These are phyloP conservation scores for Zoroaster sp. DNA, from an alignment of 53 echinoderm and acorn worm species.

Conservation along the genomic window DNA sequence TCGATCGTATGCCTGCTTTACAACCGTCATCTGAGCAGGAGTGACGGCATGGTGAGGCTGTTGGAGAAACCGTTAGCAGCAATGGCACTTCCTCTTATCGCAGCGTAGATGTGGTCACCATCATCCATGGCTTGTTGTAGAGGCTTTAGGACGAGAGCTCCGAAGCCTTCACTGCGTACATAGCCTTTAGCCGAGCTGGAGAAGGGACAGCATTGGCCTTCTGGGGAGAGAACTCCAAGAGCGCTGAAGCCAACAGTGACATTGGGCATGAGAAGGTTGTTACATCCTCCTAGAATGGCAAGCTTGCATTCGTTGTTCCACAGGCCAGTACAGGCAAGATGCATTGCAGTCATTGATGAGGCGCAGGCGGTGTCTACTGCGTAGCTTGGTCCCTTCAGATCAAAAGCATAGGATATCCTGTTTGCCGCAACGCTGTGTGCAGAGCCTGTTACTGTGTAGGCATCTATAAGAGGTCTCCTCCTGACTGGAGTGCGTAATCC, in stretches of 20 bases:
- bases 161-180: constrained; percentile 90
- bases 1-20: constrained; percentile 75
- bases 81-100: constrained; percentile 73
- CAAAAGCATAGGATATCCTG: constrained; percentile 83
- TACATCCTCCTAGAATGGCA: constrained; percentile 71
- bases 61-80: constrained; percentile 72
- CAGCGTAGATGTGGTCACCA: constrained; percentile 86
- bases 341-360: constrained; percentile 81
- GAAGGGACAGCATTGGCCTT: constrained; percentile 86
- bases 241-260: constrained; percentile 82
- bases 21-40: constrained; percentile 65
- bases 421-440: constrained; percentile 80
- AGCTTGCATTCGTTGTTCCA: constrained; percentile 78
- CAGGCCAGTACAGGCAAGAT: constrained; percentile 80
- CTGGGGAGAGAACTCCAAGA: constrained; percentile 79
- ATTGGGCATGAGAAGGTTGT: constrained; percentile 73
- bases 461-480: constrained; percentile 68
- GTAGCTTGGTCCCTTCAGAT: constrained; percentile 77
- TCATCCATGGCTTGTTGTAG: constrained; percentile 66
- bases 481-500: constrained; percentile 72
- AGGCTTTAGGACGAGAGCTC: constrained; percentile 82
- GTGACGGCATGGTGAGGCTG: constrained; percentile 85
- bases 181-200: constrained; percentile 88
- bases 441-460: constrained; percentile 83
- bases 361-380: constrained; percentile 91